These are phyloP conservation scores for Dysidea cf. avara DNA, from an alignment of 37 sponge, comb jelly and placozoan genomes.

Conservation along the genomic window DNA sequence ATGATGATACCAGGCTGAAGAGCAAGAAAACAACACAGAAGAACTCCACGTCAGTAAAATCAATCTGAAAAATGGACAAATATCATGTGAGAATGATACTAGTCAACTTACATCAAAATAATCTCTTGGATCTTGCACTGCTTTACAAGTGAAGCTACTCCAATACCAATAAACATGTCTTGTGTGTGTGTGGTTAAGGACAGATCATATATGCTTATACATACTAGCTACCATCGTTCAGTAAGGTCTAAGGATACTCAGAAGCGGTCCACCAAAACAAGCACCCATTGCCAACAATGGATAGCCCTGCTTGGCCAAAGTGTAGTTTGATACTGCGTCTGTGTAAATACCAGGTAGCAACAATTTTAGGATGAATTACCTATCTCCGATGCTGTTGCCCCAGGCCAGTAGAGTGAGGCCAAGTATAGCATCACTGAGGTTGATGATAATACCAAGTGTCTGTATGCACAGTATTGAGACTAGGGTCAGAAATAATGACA, in stretches of 20 bases:
- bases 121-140: slow-evolving; percentile 1
- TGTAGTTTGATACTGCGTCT: slow-evolving; percentile 94
- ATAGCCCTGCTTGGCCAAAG: slow-evolving; percentile 95
- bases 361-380: not conserved
- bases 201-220: too few relatives aligned
- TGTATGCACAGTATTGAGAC: slow-evolving; percentile 9
- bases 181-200: not conserved
- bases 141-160: slow-evolving; percentile 68
- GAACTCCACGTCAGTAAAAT: slow-evolving; percentile 78
- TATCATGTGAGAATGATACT: too few relatives aligned
- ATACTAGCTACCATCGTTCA: not conserved
- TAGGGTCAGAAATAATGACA: too few relatives aligned
- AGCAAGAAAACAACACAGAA: slow-evolving; percentile 78
- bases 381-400: slow-evolving; percentile 98
- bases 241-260: slow-evolving; percentile 85
- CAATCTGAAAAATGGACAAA: slow-evolving; percentile 41
- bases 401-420: slow-evolving; percentile 97
- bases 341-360: too few relatives aligned
- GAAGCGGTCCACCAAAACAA: slow-evolving; percentile 94
- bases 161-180: slow-evolving; percentile 89
- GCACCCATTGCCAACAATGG: slow-evolving; percentile 97
- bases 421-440: slow-evolving; percentile 82
- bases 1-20: slow-evolving; percentile 55
- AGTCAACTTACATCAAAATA: slow-evolving; percentile 8
- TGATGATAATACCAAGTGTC: slow-evolving; percentile 85